A percentile compares a stretch with the other conserved stretches of the same genome.
phyloP scores from a whole-genome alignment of 1,140 invertebrate genomes.

The Samia ricini region DNA sequence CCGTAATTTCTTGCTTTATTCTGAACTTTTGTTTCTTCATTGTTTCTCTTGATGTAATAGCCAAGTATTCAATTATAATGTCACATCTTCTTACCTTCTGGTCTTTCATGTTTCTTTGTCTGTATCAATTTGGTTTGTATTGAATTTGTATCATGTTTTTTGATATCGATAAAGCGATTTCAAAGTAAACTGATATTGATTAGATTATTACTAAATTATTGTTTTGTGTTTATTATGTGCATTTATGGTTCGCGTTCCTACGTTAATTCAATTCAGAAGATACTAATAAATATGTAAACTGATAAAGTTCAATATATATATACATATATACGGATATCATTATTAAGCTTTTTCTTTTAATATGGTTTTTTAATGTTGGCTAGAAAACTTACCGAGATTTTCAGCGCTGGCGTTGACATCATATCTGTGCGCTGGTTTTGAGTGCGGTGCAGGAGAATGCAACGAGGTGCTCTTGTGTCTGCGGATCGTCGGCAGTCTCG shows the following conservation, averaged over 20 bases:
- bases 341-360: not conserved
- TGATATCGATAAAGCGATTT: not conserved
- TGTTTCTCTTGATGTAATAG: slow-evolving; percentile 1
- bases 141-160: not conserved
- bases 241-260: not conserved
- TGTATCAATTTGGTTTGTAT: not conserved
- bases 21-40: not conserved
- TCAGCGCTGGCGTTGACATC: slow-evolving; percentile 85
- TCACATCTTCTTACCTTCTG: not conserved
- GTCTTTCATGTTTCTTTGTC: not conserved
- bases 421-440: slow-evolving; percentile 80
- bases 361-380: not conserved
- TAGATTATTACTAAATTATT: not conserved
- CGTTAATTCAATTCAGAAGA: not conserved
- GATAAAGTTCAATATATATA: not conserved
- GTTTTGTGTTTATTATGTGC: not conserved
- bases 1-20: not conserved
- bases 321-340: not conserved
- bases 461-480: slow-evolving; percentile 87
- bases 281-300: not conserved
- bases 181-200: not conserved
- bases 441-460: slow-evolving; percentile 82
- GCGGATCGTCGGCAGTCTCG: slow-evolving; percentile 90
- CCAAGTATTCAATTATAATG: not conserved
- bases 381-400: slow-evolving; percentile 81